These are phyloP conservation scores for Achatina immaculata DNA, from an alignment of 1,140 invertebrate genomes.

Conservation along the genomic window DNA sequence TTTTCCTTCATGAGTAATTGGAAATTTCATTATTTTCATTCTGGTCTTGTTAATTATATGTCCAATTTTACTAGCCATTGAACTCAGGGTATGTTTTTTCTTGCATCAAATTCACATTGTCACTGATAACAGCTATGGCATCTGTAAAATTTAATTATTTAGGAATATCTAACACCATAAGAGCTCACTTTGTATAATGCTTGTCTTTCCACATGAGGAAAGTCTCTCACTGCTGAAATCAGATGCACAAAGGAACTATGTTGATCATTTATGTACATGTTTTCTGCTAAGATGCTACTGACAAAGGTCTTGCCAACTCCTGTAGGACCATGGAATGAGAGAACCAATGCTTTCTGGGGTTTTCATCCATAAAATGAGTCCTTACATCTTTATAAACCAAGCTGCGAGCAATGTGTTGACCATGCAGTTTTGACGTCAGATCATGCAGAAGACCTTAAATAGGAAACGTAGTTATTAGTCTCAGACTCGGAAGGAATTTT, in stretches of 20 bases:
- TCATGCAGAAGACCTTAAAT: constrained; percentile 44
- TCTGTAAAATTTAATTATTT: neutral
- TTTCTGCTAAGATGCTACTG: constrained; percentile 81
- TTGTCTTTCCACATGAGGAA: constrained; percentile 75
- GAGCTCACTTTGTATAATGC: constrained; percentile 62
- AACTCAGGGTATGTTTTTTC: too few species aligned
- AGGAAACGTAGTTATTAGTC: too few species aligned
- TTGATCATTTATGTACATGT: constrained; percentile 81
- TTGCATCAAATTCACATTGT: too few species aligned
- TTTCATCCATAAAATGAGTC: constrained; percentile 45
- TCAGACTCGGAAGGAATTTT: too few species aligned
- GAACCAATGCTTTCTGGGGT: constrained; percentile 66
- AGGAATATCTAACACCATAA: too few species aligned
- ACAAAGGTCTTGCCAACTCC: constrained; percentile 77
- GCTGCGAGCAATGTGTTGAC: constrained; percentile 57
- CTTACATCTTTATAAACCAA: constrained; percentile 52
- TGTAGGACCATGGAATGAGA: constrained; percentile 70
- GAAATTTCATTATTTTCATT: too few species aligned
- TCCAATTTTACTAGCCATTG: too few species aligned
- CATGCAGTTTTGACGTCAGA: constrained; percentile 52
- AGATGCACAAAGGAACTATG: constrained; percentile 86
- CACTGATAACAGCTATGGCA: too few species aligned
- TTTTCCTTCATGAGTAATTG: too few species aligned
- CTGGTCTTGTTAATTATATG: too few species aligned
- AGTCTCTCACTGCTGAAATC: constrained; percentile 84